Conservation (phyloP, 2,797 vertebrate species). For the Amblyraja radiata region DNA sequence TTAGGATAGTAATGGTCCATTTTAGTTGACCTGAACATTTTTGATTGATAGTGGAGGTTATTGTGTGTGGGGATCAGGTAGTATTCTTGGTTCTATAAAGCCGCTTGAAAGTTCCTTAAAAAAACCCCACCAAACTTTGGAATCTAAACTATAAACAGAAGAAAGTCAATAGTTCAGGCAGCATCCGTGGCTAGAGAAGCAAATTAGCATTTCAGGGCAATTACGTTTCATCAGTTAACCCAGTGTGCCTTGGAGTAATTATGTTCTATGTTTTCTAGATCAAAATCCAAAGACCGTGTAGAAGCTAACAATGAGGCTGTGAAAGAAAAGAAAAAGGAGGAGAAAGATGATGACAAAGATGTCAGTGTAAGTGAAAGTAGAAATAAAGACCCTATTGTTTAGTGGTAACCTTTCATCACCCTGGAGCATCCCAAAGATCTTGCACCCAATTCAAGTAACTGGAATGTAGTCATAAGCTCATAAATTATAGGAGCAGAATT, state of each 20-base stretch:
- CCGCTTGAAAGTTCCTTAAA: background rate
- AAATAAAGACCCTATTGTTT: background rate
- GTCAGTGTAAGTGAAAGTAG: constrained; percentile 59
- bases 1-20: background rate
- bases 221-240: background rate
- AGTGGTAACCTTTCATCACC: background rate
- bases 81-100: background rate
- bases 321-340: constrained; percentile 93
- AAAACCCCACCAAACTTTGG: background rate
- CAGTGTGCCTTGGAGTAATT: background rate
- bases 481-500: too few species aligned
- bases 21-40: background rate
- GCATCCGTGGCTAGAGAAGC: background rate
- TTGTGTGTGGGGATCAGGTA: background rate
- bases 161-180: background rate
- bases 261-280: constrained; percentile 50
- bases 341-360: constrained; percentile 94
- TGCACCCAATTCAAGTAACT: background rate
- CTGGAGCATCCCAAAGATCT: background rate
- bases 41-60: background rate
- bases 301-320: constrained; percentile 67
- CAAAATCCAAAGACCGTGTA: constrained; percentile 75
- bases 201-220: background rate
- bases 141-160: background rate
- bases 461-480: background rate